phyloP scores from a whole-genome alignment of 2,113 vertebrate species.

The Panthera tigris region DNA sequence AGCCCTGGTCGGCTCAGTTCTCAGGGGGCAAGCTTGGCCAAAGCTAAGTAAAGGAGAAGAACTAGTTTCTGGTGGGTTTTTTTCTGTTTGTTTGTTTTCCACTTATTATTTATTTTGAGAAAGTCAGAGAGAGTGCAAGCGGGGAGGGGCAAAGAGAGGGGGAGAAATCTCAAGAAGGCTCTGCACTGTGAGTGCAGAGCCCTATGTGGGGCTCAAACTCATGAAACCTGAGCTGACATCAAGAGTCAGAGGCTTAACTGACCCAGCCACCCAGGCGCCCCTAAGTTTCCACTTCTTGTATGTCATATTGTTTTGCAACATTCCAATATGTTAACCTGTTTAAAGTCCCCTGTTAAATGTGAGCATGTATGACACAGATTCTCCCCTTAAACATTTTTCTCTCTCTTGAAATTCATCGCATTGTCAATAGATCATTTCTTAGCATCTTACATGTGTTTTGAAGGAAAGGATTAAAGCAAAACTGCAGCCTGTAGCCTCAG shows the following conservation, averaged over 20 bases:
- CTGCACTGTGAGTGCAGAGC: no score
- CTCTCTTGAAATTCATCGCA: not conserved
- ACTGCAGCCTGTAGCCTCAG: not conserved
- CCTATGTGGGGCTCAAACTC: no score
- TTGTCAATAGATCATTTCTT: not conserved
- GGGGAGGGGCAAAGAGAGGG: no score
- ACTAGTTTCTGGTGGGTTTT: not conserved
- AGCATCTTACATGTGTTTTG: not conserved
- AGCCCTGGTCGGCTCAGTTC: not conserved
- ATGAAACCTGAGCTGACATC: no score
- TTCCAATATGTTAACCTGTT: not conserved
- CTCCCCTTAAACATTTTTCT: not conserved
- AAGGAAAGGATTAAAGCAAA: not conserved
- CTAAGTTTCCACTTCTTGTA: not conserved
- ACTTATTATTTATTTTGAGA: no score
- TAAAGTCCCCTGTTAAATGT: not conserved
- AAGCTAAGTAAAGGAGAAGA: not conserved
- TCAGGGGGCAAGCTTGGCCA: not conserved
- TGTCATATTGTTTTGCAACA: not conserved
- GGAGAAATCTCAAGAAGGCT: no score
- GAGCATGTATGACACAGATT: not conserved
- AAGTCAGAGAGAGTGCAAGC: no score
- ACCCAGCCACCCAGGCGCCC: no score
- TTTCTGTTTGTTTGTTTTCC: no score
- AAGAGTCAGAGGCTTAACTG: no score